These are phyloP conservation scores for Stratiomys singularior DNA, from an alignment of 2,888 invertebrate species.

Conservation along the genomic window DNA sequence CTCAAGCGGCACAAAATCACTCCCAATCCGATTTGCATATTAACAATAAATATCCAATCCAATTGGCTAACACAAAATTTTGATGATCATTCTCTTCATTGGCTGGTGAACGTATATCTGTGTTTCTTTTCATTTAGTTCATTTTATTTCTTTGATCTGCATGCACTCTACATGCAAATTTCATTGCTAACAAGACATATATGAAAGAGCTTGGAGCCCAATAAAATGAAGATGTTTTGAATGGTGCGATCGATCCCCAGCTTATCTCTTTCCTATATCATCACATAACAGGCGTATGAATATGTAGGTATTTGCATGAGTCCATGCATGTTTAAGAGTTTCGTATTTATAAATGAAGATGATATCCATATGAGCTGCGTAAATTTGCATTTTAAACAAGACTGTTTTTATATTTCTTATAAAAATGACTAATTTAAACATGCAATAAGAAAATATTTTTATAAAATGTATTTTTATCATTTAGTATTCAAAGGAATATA, in stretches of 20 bases:
- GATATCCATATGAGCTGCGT: conserved; percentile 21
- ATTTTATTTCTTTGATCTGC: neutral
- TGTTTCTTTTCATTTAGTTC: too few relatives aligned
- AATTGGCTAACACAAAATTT: too few relatives aligned
- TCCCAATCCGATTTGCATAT: too few relatives aligned
- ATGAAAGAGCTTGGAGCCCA: neutral
- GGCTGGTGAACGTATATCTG: too few relatives aligned
- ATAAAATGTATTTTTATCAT: neutral
- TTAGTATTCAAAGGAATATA: neutral
- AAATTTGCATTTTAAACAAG: conserved; percentile 28
- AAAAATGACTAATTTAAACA: conserved; percentile 24
- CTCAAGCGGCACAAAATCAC: too few relatives aligned
- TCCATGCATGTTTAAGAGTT: too few relatives aligned
- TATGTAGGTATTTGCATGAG: too few relatives aligned
- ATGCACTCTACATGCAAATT: conserved; percentile 11
- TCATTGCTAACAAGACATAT: neutral
- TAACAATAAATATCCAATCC: too few relatives aligned
- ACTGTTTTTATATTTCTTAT: neutral
- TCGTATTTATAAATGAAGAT: conserved; percentile 20
- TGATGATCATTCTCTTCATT: too few relatives aligned
- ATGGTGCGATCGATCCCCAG: neutral
- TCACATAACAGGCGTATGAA: too few relatives aligned
- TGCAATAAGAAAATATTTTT: conserved; percentile 16
- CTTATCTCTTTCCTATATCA: too few relatives aligned
- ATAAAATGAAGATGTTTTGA: neutral